phyloP scores from a whole-genome alignment of 2,888 invertebrate species.

The Caenorhabditis angaria region DNA sequence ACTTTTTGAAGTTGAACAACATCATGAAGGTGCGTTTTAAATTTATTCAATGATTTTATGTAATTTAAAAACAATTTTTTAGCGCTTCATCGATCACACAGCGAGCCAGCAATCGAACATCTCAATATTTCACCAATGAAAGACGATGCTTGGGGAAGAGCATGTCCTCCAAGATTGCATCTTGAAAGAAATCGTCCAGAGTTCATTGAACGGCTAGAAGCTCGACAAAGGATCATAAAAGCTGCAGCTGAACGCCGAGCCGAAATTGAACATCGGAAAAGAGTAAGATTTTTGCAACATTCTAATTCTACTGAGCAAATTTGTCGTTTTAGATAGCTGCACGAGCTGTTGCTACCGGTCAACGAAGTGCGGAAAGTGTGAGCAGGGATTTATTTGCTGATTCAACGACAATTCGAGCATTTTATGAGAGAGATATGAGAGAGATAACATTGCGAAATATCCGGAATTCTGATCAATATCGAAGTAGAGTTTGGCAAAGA shows the following conservation, averaged over 20 bases:
- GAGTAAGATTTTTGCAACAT: conserved; percentile 17
- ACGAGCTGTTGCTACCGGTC: conserved; percentile 31
- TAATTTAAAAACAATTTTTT: conserved; percentile 8
- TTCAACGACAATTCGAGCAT: conserved; percentile 25
- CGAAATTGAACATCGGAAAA: conserved; percentile 31
- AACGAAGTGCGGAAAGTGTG: conserved; percentile 25
- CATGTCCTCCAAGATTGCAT: conserved; percentile 31
- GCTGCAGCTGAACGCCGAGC: conserved; percentile 26
- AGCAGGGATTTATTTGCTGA: conserved; percentile 30
- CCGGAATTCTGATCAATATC: conserved; percentile 15
- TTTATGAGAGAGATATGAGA: conserved; percentile 29
- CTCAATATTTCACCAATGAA: conserved; percentile 32
- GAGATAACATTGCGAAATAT: conserved; percentile 36
- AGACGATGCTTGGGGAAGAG: conserved; percentile 22
- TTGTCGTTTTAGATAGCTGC: conserved; percentile 22
- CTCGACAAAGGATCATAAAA: conserved; percentile 30
- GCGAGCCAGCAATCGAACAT: conserved; percentile 33
- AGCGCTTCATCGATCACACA: conserved; percentile 14
- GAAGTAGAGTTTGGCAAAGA: conserved; percentile 8
- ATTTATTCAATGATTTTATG: neutral
- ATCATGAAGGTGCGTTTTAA: neutral
- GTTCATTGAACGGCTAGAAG: conserved; percentile 32
- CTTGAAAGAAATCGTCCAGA: conserved; percentile 37
- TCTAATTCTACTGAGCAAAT: neutral
- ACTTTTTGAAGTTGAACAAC: conserved; percentile 16